phyloP scores from a whole-genome alignment of 1,140 invertebrate species.

The Gryllus bimaculatus region DNA sequence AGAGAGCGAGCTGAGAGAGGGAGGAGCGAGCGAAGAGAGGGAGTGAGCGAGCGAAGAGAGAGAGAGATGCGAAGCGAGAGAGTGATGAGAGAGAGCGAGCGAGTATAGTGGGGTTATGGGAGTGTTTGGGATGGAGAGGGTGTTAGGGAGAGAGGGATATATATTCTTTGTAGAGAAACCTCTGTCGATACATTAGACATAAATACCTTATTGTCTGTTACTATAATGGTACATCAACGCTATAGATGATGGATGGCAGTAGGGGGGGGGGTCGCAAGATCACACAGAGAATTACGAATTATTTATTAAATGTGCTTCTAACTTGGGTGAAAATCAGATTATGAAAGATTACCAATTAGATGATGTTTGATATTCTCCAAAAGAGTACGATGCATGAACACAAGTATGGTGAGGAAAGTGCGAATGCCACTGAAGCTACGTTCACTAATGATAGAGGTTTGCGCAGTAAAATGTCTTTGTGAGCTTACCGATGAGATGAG shows the following conservation, averaged over 20 bases:
- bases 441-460: no score
- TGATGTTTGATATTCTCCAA: constrained; percentile 67
- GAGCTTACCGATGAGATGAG: no score
- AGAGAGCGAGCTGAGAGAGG: no score
- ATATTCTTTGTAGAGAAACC: constrained; percentile 37
- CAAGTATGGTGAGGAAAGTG: constrained; percentile 55
- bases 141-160: no score
- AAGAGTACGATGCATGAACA: constrained; percentile 60
- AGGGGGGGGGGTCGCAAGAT: constrained; percentile 33
- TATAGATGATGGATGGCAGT: constrained; percentile 56
- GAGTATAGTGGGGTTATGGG: no score
- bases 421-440: no score
- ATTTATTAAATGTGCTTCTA: constrained; percentile 49
- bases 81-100: no score
- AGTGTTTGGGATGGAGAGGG: no score
- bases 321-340: constrained; percentile 55
- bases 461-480: no score
- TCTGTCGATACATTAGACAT: constrained; percentile 79
- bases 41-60: no score
- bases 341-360: constrained; percentile 73
- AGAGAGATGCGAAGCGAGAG: no score
- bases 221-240: constrained; percentile 53
- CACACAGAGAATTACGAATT: constrained; percentile 36
- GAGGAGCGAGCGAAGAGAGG: no score
- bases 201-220: constrained; percentile 67